phyloP scores from a whole-genome alignment of 2,797 vertebrate species.

The Diplodus sargus region DNA sequence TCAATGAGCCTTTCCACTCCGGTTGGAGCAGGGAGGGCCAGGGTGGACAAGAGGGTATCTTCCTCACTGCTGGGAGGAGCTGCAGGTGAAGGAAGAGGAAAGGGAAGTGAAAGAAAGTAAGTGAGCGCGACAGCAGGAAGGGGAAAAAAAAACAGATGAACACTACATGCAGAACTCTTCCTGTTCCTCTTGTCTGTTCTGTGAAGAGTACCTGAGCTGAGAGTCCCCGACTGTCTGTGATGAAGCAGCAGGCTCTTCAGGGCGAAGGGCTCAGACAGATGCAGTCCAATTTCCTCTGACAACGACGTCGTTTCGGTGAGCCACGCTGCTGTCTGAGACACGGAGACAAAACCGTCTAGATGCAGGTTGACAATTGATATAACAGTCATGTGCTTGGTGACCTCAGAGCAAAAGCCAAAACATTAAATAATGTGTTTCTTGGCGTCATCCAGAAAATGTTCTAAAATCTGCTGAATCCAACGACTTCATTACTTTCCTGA shows the following conservation, averaged over 20 bases:
- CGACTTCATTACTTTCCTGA: too few relatives aligned
- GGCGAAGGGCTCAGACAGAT: constrained; percentile 58
- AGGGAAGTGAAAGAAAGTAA: not conserved
- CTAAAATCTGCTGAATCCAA: too few relatives aligned
- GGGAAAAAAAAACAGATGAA: not conserved
- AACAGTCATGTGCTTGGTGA: not conserved
- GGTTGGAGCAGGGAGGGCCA: constrained; percentile 45
- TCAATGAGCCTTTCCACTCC: constrained; percentile 29
- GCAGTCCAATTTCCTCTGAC: constrained; percentile 49
- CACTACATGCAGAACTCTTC: not conserved
- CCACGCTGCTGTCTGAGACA: constrained; percentile 68
- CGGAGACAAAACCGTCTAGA: constrained; percentile 12
- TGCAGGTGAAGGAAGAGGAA: constrained; percentile 20
- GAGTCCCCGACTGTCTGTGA: constrained; percentile 60
- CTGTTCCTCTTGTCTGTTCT: not conserved
- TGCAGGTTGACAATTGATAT: constrained; percentile 2
- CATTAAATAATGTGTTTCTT: not conserved
- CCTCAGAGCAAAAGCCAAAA: not conserved
- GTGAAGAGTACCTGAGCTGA: constrained; percentile 57
- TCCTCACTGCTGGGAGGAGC: constrained; percentile 51
- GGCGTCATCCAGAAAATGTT: too few relatives aligned
- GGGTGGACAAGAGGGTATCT: constrained; percentile 50
- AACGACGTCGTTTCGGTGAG: constrained; percentile 51
- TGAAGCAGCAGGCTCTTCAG: constrained; percentile 71
- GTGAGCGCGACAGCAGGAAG: not conserved